phyloP scores from a whole-genome alignment of 2,113 vertebrate species.

The Melanerpes formicivorus region DNA sequence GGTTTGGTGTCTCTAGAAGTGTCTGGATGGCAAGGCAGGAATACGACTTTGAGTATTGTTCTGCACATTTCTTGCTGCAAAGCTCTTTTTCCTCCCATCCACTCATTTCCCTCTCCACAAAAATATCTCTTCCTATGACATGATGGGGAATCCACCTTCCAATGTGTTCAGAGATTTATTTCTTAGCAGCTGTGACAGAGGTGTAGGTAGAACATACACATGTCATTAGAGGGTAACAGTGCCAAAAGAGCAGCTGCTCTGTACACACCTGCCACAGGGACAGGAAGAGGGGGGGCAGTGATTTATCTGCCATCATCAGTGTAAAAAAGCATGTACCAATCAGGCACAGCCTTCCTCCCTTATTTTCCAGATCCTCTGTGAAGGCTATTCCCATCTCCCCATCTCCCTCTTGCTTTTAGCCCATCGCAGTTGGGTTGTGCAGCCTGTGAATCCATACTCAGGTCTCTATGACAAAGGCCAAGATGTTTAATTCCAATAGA shows the following conservation, averaged over 20 bases:
- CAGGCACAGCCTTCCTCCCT: background rate
- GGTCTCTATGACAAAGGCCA: background rate
- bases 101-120: background rate
- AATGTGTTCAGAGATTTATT: conserved; percentile 38
- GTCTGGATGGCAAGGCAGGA: conserved; percentile 38
- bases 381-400: background rate
- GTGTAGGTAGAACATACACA: conserved; percentile 11
- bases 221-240: background rate
- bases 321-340: background rate
- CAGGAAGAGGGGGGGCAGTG: background rate
- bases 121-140: background rate
- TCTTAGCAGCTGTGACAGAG: conserved; percentile 25
- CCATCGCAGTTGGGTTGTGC: background rate
- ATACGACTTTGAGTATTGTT: background rate
- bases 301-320: conserved; percentile 30
- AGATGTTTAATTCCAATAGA: background rate
- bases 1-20: conserved; percentile 27
- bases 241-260: conserved; percentile 35
- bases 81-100: background rate
- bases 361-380: background rate
- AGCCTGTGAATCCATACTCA: background rate
- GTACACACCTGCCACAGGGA: background rate
- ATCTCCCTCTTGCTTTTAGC: background rate
- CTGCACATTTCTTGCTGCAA: conserved; percentile 17
- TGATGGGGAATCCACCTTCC: conserved; percentile 38